Conservation (phyloP, 1,140 invertebrate genomes). For the Alviniconcha marisindica region DNA sequence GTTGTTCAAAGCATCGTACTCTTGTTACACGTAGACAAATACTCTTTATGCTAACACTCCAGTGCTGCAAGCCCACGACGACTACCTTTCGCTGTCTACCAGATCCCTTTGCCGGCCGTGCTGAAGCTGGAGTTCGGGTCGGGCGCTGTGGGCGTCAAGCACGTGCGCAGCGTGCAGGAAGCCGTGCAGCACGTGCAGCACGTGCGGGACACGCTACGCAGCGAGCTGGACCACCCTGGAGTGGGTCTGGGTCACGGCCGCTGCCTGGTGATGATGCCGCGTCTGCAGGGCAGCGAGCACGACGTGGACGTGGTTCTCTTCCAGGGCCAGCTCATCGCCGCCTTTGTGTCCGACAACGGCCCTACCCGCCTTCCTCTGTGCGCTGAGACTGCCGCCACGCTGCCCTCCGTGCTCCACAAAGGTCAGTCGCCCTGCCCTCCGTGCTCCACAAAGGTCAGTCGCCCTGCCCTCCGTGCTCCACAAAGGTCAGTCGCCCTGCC, state of each 20-base stretch:
- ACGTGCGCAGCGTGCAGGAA: conserved; percentile 49
- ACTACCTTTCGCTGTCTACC: too few species aligned
- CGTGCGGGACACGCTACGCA: conserved; percentile 37
- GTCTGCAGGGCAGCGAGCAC: conserved; percentile 56
- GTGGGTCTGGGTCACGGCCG: conserved; percentile 57
- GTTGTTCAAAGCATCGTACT: too few species aligned
- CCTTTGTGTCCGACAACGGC: conserved; percentile 62
- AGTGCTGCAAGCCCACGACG: too few species aligned
- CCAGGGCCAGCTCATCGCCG: conserved; percentile 53
- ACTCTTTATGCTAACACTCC: too few species aligned
- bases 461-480: too few species aligned
- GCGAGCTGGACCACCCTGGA: conserved; percentile 50
- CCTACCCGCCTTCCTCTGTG: conserved; percentile 46
- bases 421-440: not conserved
- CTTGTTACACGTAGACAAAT: too few species aligned
- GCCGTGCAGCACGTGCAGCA: conserved; percentile 35
- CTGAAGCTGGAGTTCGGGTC: conserved; percentile 63
- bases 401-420: conserved; percentile 19
- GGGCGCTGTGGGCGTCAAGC: conserved; percentile 57
- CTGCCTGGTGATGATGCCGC: conserved; percentile 54
- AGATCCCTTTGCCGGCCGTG: conserved; percentile 47
- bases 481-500: too few species aligned
- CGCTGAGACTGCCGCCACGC: conserved; percentile 18
- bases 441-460: too few species aligned
- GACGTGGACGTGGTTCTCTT: conserved; percentile 59